Conservation (phyloP, 2,797 vertebrate species). For the Microchirus variegatus region DNA sequence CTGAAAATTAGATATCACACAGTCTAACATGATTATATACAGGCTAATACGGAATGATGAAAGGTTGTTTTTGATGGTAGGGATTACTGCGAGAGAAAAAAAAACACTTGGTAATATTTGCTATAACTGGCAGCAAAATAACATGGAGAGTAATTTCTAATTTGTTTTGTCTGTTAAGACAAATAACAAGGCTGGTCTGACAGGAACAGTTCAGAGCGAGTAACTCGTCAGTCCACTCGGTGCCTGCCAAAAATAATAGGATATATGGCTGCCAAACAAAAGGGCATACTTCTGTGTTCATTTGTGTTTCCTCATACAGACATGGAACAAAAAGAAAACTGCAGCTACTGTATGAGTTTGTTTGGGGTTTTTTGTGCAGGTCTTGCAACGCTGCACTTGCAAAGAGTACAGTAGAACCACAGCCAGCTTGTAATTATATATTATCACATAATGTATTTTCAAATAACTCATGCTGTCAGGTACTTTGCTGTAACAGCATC, state of each 20-base stretch:
- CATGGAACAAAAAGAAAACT: background rate
- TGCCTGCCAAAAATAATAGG: conserved; percentile 19
- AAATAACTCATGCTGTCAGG: no score
- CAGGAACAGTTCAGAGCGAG: conserved; percentile 29
- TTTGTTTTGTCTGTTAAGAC: conserved; percentile 23
- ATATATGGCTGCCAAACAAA: conserved; percentile 13
- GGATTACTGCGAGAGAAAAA: background rate
- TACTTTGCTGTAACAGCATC: no score
- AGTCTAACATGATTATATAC: background rate
- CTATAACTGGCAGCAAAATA: conserved; percentile 1
- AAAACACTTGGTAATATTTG: conserved; percentile 10
- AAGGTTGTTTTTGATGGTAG: conserved; percentile 1
- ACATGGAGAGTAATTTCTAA: conserved; percentile 15
- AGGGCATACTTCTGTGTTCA: background rate
- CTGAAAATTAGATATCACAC: background rate
- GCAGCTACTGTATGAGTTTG: background rate
- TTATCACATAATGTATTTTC: no score
- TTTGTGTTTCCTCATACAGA: background rate
- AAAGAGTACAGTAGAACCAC: no score
- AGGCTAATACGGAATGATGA: background rate
- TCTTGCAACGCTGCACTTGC: no score
- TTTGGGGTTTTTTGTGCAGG: no score
- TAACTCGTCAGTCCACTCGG: conserved; percentile 17
- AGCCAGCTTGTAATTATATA: no score
- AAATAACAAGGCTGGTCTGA: conserved; percentile 20